Evolutionary conservation across 2,113 vertebrate genomes (phyloP), one percentile per base, ranked within the genome.

Genomic region (Paralichthys olivaceus): DNA sequence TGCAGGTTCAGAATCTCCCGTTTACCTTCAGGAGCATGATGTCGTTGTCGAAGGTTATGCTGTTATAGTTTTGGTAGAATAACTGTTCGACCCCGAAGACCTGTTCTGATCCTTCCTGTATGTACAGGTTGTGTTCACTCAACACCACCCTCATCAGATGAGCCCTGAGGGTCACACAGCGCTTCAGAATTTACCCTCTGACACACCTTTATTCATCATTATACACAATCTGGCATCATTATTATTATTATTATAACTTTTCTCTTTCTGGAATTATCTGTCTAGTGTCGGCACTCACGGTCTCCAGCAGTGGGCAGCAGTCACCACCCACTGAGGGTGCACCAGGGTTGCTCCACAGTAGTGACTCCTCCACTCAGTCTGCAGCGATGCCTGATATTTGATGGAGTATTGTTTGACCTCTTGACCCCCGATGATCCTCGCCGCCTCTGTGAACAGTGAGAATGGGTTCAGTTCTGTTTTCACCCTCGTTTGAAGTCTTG

Each of bases 281-380:
- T 37, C 1, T 19, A 3, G 51, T 40, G 29, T 75, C 69, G 83
- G 49, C 86, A 94, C 95, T 77, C 69, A 96, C 95, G 89, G 89
- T 82, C 84, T 95, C 89, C 90, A 92, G 88, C 94, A 95, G 93
- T 94, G 94, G 83, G 94, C 94, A 77, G 94, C 94, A 91, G 93
- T 92, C 56, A 94, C 79, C 84, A 94, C 92, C 93, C 92, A 95
- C 55, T 89, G 69, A 2, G 75, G 56, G 8, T 88, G 73, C 67
- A 95, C 69, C 4, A 94, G 61, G 1, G 93, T 93, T 8, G 79
- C 93, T 47, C 94, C 94, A 83, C 94, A 94, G 72, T 88, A 94
- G 76, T 95, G 94, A 0, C 13, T 3, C 13, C n/a, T 28, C 0
- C 0, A 63, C 3, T 65, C 49, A 9, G 29, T 82, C 73, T 89